These are phyloP conservation scores for Lochmaea crataegi DNA, from an alignment of 2,888 invertebrate genomes.

Conservation along the genomic window DNA sequence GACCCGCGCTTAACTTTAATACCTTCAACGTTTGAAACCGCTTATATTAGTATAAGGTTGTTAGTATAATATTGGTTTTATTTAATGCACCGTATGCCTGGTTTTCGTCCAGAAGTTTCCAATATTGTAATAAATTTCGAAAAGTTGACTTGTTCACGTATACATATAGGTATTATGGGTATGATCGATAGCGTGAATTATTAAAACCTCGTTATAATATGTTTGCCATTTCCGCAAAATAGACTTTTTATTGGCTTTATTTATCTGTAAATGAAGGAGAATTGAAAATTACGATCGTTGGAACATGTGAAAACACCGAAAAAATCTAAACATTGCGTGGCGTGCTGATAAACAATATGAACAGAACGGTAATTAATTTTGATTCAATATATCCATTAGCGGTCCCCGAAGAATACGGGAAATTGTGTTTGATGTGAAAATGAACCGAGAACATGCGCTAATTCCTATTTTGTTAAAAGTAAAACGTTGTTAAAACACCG, in stretches of 20 bases:
- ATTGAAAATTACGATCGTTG: neutral
- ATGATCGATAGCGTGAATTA: constrained; percentile 2
- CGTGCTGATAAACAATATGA: constrained; percentile 3
- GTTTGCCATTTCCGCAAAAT: constrained; percentile 6
- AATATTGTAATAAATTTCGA: constrained; percentile 15
- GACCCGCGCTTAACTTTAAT: too few relatives aligned
- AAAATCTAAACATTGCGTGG: constrained; percentile 4
- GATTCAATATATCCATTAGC: constrained; percentile 9
- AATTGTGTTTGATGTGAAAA: neutral
- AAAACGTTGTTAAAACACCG: neutral
- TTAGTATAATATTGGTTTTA: neutral
- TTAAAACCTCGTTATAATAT: neutral
- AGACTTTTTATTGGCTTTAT: constrained; percentile 5
- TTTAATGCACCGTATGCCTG: neutral
- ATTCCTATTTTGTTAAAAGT: neutral
- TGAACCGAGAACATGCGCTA: neutral
- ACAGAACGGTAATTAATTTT: constrained; percentile 13
- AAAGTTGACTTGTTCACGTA: neutral
- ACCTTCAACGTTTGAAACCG: too few relatives aligned
- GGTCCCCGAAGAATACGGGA: neutral
- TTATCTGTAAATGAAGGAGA: neutral
- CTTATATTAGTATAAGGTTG: neutral
- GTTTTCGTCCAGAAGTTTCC: neutral
- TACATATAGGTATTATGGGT: neutral
- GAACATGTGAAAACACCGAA: neutral